phyloP scores from a whole-genome alignment of 2,797 vertebrate species.

The Erpetoichthys calabaricus region DNA sequence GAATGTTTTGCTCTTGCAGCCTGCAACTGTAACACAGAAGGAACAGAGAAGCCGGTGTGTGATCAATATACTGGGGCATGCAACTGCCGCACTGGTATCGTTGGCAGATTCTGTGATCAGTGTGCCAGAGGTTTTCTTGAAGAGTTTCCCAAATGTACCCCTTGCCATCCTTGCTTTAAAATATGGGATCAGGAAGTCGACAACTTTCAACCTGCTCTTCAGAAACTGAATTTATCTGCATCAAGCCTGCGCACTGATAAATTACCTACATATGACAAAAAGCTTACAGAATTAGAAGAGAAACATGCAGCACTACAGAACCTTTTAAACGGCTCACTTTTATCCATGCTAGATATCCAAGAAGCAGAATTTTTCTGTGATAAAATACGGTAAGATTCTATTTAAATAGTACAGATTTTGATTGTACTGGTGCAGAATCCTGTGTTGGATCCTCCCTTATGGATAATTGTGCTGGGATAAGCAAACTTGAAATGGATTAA shows the following conservation, averaged over 20 bases:
- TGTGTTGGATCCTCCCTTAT: too few relatives aligned
- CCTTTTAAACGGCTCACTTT: conserved; percentile 40
- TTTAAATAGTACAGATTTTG: not conserved
- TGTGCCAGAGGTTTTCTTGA: conserved; percentile 42
- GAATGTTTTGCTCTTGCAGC: conserved; percentile 30
- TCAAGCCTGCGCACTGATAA: conserved; percentile 22
- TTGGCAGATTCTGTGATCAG: conserved; percentile 52
- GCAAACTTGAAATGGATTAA: too few relatives aligned
- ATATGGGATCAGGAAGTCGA: conserved; percentile 45
- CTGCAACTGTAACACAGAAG: conserved; percentile 60
- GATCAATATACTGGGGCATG: conserved; percentile 59
- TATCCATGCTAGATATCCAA: conserved; percentile 29
- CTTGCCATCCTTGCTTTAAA: conserved; percentile 59
- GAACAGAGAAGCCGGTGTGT: conserved; percentile 50
- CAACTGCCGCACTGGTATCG: conserved; percentile 47
- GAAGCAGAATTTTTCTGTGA: conserved; percentile 43
- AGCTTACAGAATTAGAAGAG: conserved; percentile 36
- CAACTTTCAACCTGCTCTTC: conserved; percentile 35
- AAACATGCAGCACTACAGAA: conserved; percentile 38
- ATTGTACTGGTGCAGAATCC: not conserved
- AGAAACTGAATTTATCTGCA: conserved; percentile 17
- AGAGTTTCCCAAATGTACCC: conserved; percentile 55
- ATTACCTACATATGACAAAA: conserved; percentile 21
- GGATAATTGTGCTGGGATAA: too few relatives aligned
- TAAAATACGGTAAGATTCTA: conserved; percentile 35